Evolutionary conservation across 1,140 invertebrate species (phyloP), one percentile per base, ranked within the genome.

Genomic region (Drosophila varians): DNA sequence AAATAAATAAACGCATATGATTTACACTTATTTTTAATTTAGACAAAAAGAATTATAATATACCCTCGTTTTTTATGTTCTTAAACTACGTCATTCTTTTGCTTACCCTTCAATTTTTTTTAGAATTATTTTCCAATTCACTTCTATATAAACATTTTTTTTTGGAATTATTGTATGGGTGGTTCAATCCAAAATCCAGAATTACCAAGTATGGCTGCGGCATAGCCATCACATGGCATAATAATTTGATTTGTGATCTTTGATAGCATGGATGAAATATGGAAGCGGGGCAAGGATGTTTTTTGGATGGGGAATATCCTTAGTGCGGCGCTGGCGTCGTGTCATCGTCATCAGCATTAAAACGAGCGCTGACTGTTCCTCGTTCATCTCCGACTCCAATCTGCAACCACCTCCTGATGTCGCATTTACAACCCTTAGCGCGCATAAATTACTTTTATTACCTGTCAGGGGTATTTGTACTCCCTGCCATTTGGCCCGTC

Each of bases 361-460:
- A 73, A 70, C 73, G 77, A 77, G 77, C 73, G 77, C 45, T 75
- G 52, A 45, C 55, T 74, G 71, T 43, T 56, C 52, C 53, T 3
- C 51, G 55, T 49, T 66, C 61, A 43, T 42, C 60, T 66, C 60
- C 62, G 40, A 52, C 62, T 66, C 60, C 64, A 25, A 66, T 65
- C 36, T 36, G 74, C 47, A 66, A 34, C 47, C 60, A 57, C 62
- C 65, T 78, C 58, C 72, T 49, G 66, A 55, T 72, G 62, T 78
- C 71, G 80, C 80, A 62, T 79, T 80, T 74, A 77, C 86, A 90
- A 90, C 87, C 87, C 87, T 90, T 83, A 72, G 77, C 82, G 58
- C 64, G 77, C 87, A 90, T 90, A 90, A 90, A 90, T 90, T 83
- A 90, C 80, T 90, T 90, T 89, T 90, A 90, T 90, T 90, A 90